Conservation (phyloP, 2,113 vertebrate genomes). For the Clarias macrocephalus region DNA sequence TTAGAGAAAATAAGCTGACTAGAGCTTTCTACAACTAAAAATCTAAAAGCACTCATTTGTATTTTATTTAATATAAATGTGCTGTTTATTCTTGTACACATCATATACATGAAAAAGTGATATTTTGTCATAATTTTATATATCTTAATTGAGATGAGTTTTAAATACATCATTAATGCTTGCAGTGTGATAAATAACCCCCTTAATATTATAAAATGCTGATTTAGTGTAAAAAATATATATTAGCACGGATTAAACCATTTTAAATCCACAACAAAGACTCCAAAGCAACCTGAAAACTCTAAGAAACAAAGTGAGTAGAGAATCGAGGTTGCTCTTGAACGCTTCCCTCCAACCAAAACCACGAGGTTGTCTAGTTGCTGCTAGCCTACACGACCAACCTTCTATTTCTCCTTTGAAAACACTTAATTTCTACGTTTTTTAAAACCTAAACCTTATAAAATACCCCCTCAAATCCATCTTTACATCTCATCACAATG, state of each 20-base stretch:
- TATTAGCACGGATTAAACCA: not conserved
- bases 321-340: not conserved
- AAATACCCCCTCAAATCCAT: not conserved
- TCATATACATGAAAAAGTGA: not conserved
- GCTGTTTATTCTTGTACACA: not conserved
- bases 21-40: not conserved
- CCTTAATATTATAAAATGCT: not conserved
- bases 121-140: not conserved
- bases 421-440: too few relatives aligned
- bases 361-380: slow-evolving; percentile 11
- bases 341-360: slow-evolving; percentile 25
- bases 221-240: not conserved
- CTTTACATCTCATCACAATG: not conserved
- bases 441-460: too few relatives aligned
- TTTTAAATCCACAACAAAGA: not conserved
- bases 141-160: not conserved
- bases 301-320: too few relatives aligned
- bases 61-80: too few relatives aligned
- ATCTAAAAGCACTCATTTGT: too few relatives aligned
- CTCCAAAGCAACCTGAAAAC: not conserved
- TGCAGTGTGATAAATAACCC: not conserved
- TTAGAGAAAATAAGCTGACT: not conserved
- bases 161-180: not conserved
- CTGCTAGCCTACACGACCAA: not conserved
- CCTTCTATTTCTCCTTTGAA: too few relatives aligned